Percentiles rank a stretch among this genome's conserved stretches.
Conservation (phyloP, 2,888 invertebrate species). For the Rhagonycha lutea region DNA sequence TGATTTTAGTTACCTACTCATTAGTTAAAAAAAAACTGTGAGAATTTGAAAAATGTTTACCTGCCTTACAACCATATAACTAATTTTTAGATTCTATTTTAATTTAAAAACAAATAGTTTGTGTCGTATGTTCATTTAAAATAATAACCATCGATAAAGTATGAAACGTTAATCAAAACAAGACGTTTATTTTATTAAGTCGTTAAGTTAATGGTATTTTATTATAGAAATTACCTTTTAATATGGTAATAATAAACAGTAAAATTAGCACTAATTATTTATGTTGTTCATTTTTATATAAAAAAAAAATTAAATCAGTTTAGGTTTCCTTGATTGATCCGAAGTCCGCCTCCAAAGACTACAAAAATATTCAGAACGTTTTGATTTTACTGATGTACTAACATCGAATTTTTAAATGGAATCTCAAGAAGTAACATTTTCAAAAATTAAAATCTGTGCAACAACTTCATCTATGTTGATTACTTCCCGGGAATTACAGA, state of each 20-base stretch:
- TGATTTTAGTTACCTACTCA: conserved; percentile 55
- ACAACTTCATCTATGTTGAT: background rate
- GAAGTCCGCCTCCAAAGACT: background rate
- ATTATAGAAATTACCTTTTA: background rate
- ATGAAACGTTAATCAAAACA: background rate
- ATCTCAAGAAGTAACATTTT: background rate
- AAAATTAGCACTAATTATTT: background rate
- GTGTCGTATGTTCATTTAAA: background rate
- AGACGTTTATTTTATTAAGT: background rate
- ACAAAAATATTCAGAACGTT: background rate
- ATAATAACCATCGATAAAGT: background rate
- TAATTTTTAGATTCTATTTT: background rate
- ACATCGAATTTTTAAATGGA: background rate
- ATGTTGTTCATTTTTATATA: background rate
- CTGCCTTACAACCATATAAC: background rate
- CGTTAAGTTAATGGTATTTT: background rate
- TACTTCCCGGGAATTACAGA: background rate
- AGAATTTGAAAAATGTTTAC: conserved; percentile 21
- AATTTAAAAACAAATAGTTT: background rate
- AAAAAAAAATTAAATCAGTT: background rate
- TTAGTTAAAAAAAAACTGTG: conserved; percentile 30
- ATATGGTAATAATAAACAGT: background rate
- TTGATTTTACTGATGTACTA: background rate
- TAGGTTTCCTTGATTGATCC: background rate
- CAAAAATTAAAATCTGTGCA: background rate